Evolutionary conservation across 1,140 invertebrate species (phyloP).

Genomic region (Dryas iulia): DNA sequence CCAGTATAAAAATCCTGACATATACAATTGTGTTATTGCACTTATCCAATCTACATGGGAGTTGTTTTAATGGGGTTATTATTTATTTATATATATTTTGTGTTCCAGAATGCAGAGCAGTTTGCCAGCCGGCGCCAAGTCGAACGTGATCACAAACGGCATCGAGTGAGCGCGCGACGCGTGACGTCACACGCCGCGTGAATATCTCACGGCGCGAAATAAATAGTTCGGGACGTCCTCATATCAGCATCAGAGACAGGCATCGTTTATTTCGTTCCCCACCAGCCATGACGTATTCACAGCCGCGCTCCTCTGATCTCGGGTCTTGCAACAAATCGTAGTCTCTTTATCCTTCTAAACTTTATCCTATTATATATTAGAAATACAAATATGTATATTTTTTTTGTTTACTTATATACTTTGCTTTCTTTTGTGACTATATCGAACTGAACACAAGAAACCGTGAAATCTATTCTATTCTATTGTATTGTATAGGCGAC

Average conservation of each 20-base stretch:
- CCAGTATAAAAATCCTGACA: too few species aligned
- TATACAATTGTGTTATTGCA: too few species aligned
- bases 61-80: too few species aligned
- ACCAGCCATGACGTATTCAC: conserved; percentile 66
- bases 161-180: conserved; percentile 46
- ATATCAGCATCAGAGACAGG: conserved; percentile 26
- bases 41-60: too few species aligned
- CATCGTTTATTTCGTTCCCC: conserved; percentile 33
- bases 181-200: conserved; percentile 2
- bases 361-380: conserved; percentile 54
- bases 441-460: conserved; percentile 4
- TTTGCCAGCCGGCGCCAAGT: conserved; percentile 39
- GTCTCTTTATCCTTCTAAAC: conserved; percentile 49
- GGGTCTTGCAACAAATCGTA: conserved; percentile 54
- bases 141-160: conserved; percentile 55
- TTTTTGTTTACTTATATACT: conserved; percentile 59
- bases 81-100: too few species aligned
- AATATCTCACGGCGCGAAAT: conserved; percentile 51
- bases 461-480: not conserved
- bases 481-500: not conserved
- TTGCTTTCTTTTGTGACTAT: conserved; percentile 31
- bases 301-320: conserved; percentile 59
- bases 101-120: conserved; percentile 39
- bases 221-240: conserved; percentile 55
- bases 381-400: conserved; percentile 55